Evolutionary conservation across 2,113 vertebrate species (phyloP).

Genomic region (Tragelaphus scriptus): DNA sequence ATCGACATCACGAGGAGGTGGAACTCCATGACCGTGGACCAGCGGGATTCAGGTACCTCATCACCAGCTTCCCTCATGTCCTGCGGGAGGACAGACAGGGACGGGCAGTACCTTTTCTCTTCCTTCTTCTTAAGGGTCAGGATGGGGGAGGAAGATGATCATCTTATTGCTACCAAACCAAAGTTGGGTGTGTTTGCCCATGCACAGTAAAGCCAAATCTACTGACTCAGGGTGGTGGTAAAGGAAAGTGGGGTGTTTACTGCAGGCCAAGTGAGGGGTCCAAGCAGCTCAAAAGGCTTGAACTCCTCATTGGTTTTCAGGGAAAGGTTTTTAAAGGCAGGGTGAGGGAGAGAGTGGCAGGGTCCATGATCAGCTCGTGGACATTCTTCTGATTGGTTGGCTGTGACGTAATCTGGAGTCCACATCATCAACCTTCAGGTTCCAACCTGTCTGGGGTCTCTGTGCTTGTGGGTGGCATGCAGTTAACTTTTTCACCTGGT

Average conservation of each 20-base stretch:
- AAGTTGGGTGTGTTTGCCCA: too few species aligned
- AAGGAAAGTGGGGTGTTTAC: background rate
- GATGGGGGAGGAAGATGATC: background rate
- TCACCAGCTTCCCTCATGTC: fast-evolving
- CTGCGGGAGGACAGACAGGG: background rate
- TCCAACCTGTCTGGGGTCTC: background rate
- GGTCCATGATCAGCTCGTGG: background rate
- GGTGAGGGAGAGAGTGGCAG: background rate
- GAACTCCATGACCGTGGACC: constrained; percentile 83
- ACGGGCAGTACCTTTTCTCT: background rate
- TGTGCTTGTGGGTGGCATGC: background rate
- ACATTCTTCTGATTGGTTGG: background rate
- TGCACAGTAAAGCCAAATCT: background rate
- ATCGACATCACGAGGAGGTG: constrained; percentile 96
- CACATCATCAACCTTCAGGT: background rate
- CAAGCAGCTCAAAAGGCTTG: background rate
- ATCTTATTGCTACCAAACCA: background rate
- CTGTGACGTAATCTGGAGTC: background rate
- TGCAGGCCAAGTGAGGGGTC: background rate
- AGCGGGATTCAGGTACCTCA: constrained; percentile 88
- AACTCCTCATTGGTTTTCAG: background rate
- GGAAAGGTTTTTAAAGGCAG: background rate
- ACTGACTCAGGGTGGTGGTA: background rate
- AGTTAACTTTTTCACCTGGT: background rate
- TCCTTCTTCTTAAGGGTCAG: background rate